A percentile compares a stretch with the other conserved stretches of the same genome.
phyloP scores from a whole-genome alignment of 2,888 invertebrate species.

The Lepidocyrtoides sp. region DNA sequence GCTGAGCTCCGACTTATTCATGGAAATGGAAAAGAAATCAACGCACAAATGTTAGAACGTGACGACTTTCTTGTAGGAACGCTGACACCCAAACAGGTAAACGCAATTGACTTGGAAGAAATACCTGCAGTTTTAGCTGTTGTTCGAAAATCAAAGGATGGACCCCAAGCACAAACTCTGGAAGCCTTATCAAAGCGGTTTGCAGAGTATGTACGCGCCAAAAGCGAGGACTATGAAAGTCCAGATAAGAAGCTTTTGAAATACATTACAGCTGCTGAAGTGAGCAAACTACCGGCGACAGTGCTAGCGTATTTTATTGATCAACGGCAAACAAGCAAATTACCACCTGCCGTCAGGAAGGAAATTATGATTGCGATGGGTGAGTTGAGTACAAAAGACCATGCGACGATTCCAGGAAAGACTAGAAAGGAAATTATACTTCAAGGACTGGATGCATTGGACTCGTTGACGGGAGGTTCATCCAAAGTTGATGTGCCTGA shows the following conservation, averaged over 20 bases:
- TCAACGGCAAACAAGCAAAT: conserved; percentile 80
- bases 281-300: conserved; percentile 82
- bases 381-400: conserved; percentile 84
- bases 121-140: conserved; percentile 83
- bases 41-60: conserved; percentile 75
- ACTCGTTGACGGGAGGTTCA: conserved; percentile 68
- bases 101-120: conserved; percentile 81
- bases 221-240: conserved; percentile 82
- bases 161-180: conserved; percentile 83
- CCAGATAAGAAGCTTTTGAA: conserved; percentile 83
- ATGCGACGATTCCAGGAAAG: conserved; percentile 82
- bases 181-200: conserved; percentile 82
- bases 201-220: conserved; percentile 82
- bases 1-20: conserved; percentile 82
- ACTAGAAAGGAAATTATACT: conserved; percentile 84
- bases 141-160: conserved; percentile 83
- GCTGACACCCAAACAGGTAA: conserved; percentile 82
- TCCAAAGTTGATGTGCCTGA: conserved; percentile 81
- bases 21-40: conserved; percentile 74
- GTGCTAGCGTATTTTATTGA: conserved; percentile 84
- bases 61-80: conserved; percentile 82
- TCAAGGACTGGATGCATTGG: conserved; percentile 83
- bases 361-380: conserved; percentile 85
- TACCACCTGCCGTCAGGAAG: conserved; percentile 82
- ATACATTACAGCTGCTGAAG: conserved; percentile 83